phyloP scores from a whole-genome alignment of 2,797 vertebrate species.

The Phrynocephalus vlangalii region DNA sequence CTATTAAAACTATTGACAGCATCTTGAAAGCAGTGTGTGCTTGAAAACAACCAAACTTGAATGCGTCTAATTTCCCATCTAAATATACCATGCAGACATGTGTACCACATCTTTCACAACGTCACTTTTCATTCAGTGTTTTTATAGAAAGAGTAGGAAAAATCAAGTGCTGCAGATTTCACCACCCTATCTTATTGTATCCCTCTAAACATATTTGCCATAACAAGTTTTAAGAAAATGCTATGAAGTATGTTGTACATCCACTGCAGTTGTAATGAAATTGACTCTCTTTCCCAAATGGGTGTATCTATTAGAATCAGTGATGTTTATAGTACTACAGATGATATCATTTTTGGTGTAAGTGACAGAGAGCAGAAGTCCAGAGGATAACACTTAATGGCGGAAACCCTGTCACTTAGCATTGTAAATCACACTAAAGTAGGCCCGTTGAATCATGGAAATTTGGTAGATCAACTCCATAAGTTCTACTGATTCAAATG shows the following conservation, averaged over 20 bases:
- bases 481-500: no score
- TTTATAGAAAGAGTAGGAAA: not conserved
- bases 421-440: no score
- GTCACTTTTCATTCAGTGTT: constrained; percentile 29
- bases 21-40: constrained; percentile 15
- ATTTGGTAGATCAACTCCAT: no score
- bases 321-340: not conserved
- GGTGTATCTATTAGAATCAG: not conserved
- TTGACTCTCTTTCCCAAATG: not conserved
- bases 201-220: constrained; percentile 23
- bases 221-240: not conserved
- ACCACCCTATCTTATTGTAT: not conserved
- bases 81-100: constrained; percentile 12
- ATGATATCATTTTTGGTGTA: not conserved
- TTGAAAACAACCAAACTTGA: constrained; percentile 31
- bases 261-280: not conserved
- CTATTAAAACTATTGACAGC: constrained; percentile 25
- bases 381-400: no score
- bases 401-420: no score
- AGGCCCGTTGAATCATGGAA: no score
- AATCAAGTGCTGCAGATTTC: constrained; percentile 31
- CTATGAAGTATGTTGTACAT: not conserved
- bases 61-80: constrained; percentile 27
- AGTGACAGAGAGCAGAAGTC: no score
- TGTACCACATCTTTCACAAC: not conserved